These are phyloP conservation scores for Perognathus longimembris DNA, from an alignment of 2,113 vertebrate species.

Conservation along the genomic window DNA sequence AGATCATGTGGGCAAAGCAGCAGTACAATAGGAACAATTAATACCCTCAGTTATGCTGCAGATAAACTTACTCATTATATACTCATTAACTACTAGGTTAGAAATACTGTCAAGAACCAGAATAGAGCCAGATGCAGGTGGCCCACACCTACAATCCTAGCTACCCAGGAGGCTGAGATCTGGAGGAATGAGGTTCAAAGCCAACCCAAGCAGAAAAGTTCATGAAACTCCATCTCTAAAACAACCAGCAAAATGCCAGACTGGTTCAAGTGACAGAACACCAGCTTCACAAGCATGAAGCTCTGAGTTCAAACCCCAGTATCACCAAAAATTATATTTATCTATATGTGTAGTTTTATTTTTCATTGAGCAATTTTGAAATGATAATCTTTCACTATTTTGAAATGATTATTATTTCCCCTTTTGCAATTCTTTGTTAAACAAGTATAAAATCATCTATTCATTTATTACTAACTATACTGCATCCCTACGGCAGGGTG, in stretches of 20 bases:
- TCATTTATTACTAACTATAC: no score
- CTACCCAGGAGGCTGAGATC: no score
- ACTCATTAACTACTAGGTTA: not conserved
- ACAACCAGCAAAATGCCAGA: no score
- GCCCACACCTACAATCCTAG: no score
- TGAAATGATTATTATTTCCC: not conserved
- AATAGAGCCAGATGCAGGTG: not conserved
- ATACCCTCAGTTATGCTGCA: not conserved
- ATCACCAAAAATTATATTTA: no score
- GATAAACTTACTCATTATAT: not conserved
- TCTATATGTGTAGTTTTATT: not conserved
- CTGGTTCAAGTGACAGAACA: no score
- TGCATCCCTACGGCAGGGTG: no score
- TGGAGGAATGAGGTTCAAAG: no score
- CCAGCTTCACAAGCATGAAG: no score
- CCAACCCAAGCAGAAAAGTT: no score
- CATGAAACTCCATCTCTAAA: no score
- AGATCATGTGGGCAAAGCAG: not conserved
- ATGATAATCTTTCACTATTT: conserved; percentile 51
- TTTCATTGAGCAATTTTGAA: conserved; percentile 27
- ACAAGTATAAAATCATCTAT: not conserved
- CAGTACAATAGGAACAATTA: not conserved
- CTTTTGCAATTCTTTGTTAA: not conserved
- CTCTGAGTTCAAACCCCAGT: no score
- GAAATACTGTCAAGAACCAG: not conserved